These are phyloP conservation scores for Leptatherina wallacei DNA, from an alignment of 2,797 vertebrate genomes.

Conservation along the genomic window DNA sequence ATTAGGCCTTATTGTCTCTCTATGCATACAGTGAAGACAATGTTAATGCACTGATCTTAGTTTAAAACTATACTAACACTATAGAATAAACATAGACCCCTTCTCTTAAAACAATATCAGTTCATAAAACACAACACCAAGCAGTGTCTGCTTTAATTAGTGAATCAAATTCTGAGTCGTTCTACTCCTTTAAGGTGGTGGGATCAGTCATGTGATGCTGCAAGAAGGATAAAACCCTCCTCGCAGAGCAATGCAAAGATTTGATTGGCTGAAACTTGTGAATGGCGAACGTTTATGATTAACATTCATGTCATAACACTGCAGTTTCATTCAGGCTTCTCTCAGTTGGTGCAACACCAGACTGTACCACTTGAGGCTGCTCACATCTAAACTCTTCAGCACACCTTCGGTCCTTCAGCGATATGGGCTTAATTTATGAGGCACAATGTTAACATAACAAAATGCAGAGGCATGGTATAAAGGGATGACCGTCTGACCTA, in stretches of 20 bases:
- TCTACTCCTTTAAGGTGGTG: conserved; percentile 55
- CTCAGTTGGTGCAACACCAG: conserved; percentile 25
- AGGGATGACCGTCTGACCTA: conserved; percentile 27
- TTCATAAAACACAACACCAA: conserved; percentile 50
- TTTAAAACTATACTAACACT: conserved; percentile 22
- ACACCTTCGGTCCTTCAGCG: conserved; percentile 6
- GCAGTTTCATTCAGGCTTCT: conserved; percentile 69
- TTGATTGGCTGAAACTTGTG: conserved; percentile 72
- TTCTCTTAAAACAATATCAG: conserved; percentile 53
- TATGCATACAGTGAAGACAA: conserved; percentile 12
- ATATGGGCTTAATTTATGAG: conserved; percentile 51
- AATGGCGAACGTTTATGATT: conserved; percentile 67
- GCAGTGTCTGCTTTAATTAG: conserved; percentile 27
- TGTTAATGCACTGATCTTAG: conserved; percentile 24
- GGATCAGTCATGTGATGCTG: conserved; percentile 45
- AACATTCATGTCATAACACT: conserved; percentile 75
- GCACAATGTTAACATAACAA: conserved; percentile 59
- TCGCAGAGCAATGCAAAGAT: conserved; percentile 45
- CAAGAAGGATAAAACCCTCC: conserved; percentile 32
- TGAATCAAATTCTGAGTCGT: conserved; percentile 27
- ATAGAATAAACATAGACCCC: conserved; percentile 41
- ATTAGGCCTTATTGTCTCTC: conserved; percentile 37
- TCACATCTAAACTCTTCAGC: conserved; percentile 22
- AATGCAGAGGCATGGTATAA: conserved; percentile 23
- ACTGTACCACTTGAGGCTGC: conserved; percentile 61